Conservation (phyloP, 2,888 invertebrate genomes). For the Alsophila aescularia region DNA sequence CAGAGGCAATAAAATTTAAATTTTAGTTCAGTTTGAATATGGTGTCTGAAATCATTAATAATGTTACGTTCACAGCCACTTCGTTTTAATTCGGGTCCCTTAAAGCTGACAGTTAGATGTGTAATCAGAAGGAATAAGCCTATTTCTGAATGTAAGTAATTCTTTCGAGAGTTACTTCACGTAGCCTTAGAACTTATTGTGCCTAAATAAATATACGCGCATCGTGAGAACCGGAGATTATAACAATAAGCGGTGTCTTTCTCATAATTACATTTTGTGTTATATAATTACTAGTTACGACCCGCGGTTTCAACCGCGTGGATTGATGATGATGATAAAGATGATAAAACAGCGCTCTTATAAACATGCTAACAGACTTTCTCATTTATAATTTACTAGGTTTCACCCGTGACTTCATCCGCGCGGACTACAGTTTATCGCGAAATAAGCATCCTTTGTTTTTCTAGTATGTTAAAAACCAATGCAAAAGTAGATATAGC, state of each 20-base stretch:
- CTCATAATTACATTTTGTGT: not conserved
- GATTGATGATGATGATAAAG: too few relatives aligned
- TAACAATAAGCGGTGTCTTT: not conserved
- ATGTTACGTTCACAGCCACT: constrained; percentile 49
- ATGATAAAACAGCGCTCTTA: too few relatives aligned
- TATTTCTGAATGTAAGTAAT: constrained; percentile 55
- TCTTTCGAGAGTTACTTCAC: constrained; percentile 43
- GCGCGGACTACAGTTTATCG: too few relatives aligned
- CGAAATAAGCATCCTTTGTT: too few relatives aligned
- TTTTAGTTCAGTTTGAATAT: constrained; percentile 12
- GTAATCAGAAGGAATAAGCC: constrained; percentile 56
- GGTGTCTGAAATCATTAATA: constrained; percentile 48
- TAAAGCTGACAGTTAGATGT: constrained; percentile 44
- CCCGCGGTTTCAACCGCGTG: too few relatives aligned
- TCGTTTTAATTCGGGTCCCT: constrained; percentile 50
- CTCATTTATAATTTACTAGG: too few relatives aligned
- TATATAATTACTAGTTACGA: too few relatives aligned
- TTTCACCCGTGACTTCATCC: too few relatives aligned
- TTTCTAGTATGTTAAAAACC: too few relatives aligned
- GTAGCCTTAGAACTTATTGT: constrained; percentile 21
- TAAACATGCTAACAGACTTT: too few relatives aligned
- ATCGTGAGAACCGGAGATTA: not conserved
- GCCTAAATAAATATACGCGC: constrained; percentile 16
- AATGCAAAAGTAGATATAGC: too few relatives aligned
- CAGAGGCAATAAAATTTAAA: constrained; percentile 20